Conservation (phyloP, 2,888 invertebrate genomes). For the Epirrita christyi region DNA sequence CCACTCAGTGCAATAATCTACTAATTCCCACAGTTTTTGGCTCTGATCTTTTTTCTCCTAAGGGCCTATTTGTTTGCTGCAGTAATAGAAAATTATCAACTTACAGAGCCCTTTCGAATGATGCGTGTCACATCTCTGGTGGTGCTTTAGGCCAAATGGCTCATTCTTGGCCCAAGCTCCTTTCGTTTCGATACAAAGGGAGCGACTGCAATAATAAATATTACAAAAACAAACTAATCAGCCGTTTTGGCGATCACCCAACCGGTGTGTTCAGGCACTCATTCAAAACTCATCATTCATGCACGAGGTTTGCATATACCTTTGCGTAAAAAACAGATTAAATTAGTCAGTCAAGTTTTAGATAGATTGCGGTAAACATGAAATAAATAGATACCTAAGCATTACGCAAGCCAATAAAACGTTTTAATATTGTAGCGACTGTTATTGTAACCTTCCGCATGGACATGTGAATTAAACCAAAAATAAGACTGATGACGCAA, state of each 20-base stretch:
- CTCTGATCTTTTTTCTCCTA: too few species aligned
- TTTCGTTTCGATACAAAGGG: conserved; percentile 50
- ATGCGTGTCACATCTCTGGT: neutral
- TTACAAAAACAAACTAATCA: conserved; percentile 66
- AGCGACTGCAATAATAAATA: conserved; percentile 56
- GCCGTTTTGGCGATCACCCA: conserved; percentile 61
- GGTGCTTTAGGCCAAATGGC: neutral
- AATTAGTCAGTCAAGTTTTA: neutral
- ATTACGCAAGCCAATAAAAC: conserved; percentile 34
- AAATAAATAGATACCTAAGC: conserved; percentile 10
- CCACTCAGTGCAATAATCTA: too few species aligned
- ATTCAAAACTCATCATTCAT: conserved; percentile 66
- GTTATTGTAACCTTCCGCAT: conserved; percentile 47
- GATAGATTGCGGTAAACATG: neutral
- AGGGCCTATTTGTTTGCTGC: neutral
- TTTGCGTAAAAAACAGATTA: conserved; percentile 16
- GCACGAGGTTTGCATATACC: conserved; percentile 23
- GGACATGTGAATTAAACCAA: conserved; percentile 49
- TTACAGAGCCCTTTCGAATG: neutral
- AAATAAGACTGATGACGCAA: conserved; percentile 61
- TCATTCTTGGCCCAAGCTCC: neutral
- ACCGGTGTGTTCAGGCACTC: conserved; percentile 44
- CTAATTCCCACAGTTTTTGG: too few species aligned
- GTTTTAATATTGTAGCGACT: conserved; percentile 35
- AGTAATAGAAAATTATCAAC: neutral